These are phyloP conservation scores for Caenorhabditis briggsae DNA, from an alignment of 1,140 invertebrate genomes.

Conservation along the genomic window DNA sequence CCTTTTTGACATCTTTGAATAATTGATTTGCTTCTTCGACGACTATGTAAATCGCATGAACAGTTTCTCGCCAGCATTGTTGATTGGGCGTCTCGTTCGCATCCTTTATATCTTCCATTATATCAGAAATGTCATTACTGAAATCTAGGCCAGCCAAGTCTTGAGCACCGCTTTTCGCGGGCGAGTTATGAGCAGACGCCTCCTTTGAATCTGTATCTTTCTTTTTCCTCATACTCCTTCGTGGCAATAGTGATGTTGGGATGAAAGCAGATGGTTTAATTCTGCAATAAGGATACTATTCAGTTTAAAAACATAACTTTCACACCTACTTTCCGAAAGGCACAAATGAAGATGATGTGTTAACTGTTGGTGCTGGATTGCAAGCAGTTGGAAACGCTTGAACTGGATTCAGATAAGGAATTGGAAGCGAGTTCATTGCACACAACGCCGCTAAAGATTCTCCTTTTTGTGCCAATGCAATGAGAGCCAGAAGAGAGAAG, in stretches of 20 bases:
- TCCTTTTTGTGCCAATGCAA: conserved; percentile 72
- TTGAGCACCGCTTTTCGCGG: conserved; percentile 6
- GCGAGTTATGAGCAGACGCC: conserved; percentile 18
- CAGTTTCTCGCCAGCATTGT: conserved; percentile 26
- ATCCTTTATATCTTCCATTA: conserved; percentile 28
- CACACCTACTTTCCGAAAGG: conserved; percentile 39
- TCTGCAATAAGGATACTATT: background rate
- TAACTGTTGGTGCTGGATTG: conserved; percentile 51
- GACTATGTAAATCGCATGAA: conserved; percentile 29
- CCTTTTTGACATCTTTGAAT: conserved; percentile 34
- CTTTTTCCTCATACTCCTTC: conserved; percentile 46
- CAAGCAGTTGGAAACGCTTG: conserved; percentile 59
- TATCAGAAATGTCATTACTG: conserved; percentile 16
- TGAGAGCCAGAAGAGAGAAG: conserved; percentile 72
- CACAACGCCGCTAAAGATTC: conserved; percentile 67
- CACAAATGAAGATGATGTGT: conserved; percentile 28
- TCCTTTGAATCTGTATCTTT: conserved; percentile 52
- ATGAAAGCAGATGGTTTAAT: conserved; percentile 53
- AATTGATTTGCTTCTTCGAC: conserved; percentile 49
- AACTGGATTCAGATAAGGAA: conserved; percentile 66
- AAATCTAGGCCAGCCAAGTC: background rate
- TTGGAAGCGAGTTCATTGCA: conserved; percentile 66
- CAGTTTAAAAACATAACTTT: no score
- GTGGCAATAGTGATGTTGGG: conserved; percentile 48
- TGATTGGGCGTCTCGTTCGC: conserved; percentile 13